These are phyloP conservation scores for Baryphthengus martii DNA, from an alignment of 2,113 vertebrate species.

Conservation along the genomic window DNA sequence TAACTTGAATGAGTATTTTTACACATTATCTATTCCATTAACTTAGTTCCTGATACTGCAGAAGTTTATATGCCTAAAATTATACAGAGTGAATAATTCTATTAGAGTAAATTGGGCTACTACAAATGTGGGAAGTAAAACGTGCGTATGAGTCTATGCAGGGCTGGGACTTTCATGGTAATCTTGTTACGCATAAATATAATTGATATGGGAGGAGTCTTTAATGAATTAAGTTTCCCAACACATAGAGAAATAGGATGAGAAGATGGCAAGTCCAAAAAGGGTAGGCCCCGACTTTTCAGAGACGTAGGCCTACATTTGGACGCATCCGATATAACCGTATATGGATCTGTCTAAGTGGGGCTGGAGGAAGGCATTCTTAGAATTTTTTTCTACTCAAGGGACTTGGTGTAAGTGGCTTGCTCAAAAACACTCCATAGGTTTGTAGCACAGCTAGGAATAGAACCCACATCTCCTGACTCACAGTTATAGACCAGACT, in stretches of 20 bases:
- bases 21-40: constrained; percentile 32
- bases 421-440: constrained; percentile 44
- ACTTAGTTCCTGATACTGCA: constrained; percentile 3
- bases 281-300: neutral
- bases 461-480: constrained; percentile 45
- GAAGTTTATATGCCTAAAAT: constrained; percentile 4
- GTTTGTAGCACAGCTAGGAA: constrained; percentile 42
- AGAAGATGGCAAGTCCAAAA: neutral
- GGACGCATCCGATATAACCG: neutral
- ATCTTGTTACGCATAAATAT: neutral
- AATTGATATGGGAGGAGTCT: neutral
- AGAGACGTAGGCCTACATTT: neutral
- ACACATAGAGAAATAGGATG: neutral
- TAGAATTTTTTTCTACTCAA: constrained; percentile 37
- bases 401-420: constrained; percentile 52
- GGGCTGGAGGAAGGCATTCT: neutral
- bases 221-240: neutral
- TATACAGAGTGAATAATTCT: constrained; percentile 42
- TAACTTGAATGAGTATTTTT: constrained; percentile 3
- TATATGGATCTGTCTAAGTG: constrained; percentile 24
- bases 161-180: neutral
- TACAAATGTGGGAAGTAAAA: constrained; percentile 46
- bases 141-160: neutral
- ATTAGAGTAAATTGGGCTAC: constrained; percentile 30
- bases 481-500: constrained; percentile 18